Conservation (phyloP, 2,797 vertebrate species). For the Cyclopterus lumpus region DNA sequence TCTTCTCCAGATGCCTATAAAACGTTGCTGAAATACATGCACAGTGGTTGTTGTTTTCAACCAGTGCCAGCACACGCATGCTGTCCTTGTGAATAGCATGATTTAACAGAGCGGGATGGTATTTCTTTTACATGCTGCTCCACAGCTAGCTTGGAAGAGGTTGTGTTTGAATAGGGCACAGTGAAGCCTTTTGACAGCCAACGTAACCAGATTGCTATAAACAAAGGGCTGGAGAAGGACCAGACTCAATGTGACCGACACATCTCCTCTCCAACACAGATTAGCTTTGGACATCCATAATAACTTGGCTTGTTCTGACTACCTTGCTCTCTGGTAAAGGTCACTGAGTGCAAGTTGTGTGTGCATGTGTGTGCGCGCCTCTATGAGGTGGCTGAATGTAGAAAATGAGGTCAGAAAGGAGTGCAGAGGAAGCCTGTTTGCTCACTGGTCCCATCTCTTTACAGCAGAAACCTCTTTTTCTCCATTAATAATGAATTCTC, state of each 20-base stretch:
- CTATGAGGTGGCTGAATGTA: conserved; percentile 16
- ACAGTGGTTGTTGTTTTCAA: neutral
- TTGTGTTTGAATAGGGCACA: neutral
- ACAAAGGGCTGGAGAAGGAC: neutral
- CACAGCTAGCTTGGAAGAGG: neutral
- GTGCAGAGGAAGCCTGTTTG: conserved; percentile 28
- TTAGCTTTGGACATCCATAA: neutral
- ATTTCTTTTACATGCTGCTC: neutral
- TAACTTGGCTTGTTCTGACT: conserved; percentile 19
- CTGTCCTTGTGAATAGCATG: neutral
- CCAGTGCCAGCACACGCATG: neutral
- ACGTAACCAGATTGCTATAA: neutral
- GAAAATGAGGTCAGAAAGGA: conserved; percentile 50
- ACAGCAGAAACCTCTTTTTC: conserved; percentile 66
- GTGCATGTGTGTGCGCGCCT: conserved; percentile 5
- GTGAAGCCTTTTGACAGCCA: conserved; percentile 1
- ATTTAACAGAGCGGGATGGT: neutral
- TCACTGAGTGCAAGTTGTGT: conserved; percentile 35
- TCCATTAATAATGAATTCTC: conserved; percentile 71
- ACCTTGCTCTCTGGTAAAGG: conserved; percentile 40
- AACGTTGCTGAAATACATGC: neutral
- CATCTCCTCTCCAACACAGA: neutral
- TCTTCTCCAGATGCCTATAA: neutral
- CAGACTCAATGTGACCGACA: neutral
- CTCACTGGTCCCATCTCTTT: conserved; percentile 47